Evolutionary conservation across 1,140 invertebrate species (phyloP).

Genomic region (Aphidius ervi): DNA sequence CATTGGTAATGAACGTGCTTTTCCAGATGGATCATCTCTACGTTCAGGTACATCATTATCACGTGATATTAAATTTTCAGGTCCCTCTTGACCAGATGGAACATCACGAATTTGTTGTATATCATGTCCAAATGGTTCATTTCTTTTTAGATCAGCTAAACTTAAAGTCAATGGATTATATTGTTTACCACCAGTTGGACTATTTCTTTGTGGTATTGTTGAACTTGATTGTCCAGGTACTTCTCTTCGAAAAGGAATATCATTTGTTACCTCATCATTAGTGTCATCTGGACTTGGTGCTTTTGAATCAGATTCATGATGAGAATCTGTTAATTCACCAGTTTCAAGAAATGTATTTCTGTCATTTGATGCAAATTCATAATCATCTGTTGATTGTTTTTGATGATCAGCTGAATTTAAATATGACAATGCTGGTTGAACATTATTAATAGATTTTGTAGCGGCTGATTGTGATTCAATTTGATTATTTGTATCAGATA

Average conservation of each 20-base stretch:
- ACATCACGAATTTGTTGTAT: constrained; percentile 38
- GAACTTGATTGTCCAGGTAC: constrained; percentile 49
- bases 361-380: constrained; percentile 50
- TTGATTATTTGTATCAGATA: constrained; percentile 20
- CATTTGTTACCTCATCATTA: constrained; percentile 50
- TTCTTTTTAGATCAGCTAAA: constrained; percentile 35
- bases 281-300: constrained; percentile 49
- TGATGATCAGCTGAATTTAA: background rate
- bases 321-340: constrained; percentile 49
- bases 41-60: constrained; percentile 39
- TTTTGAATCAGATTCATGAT: constrained; percentile 43
- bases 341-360: constrained; percentile 51
- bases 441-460: constrained; percentile 27
- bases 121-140: constrained; percentile 47
- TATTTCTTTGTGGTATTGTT: constrained; percentile 44
- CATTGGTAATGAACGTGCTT: constrained; percentile 40
- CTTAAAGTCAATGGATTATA: constrained; percentile 39
- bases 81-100: constrained; percentile 43
- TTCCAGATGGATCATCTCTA: constrained; percentile 47
- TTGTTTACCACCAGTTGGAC: constrained; percentile 49
- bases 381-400: constrained; percentile 38
- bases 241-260: constrained; percentile 49
- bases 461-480: constrained; percentile 38
- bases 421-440: constrained; percentile 28
- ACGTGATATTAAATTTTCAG: constrained; percentile 11